Evolutionary conservation across 2,113 vertebrate species (phyloP), one percentile per base, ranked within the genome.

Genomic region (Labeo rohita): DNA sequence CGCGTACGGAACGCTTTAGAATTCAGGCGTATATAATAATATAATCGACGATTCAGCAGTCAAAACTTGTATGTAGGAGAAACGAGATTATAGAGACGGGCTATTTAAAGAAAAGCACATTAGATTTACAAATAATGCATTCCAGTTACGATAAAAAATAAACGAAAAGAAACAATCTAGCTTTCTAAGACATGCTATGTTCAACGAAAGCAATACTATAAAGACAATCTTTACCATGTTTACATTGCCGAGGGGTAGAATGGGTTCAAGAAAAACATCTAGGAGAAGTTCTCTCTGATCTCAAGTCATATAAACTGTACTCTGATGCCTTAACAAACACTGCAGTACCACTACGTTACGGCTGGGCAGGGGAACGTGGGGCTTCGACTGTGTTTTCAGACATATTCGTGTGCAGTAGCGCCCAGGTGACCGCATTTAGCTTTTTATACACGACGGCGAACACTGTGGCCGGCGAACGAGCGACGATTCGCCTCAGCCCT

Each of bases 121-220:
- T 81, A 83, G 87, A 91, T 94, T 93, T 92, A 92, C 90, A 93
- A 93, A 92, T 84, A 90, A 94, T 91, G 93, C 94, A 95, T 95
- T 94, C 93, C 93, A 94, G 92, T 92, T 87, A 87, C 92, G 84
- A 83, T 83, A 61, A 23, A 76, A 85, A 88, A 50, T 87, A 90
- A 87, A 91, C 89, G 92, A 88, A 92, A 90, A 85, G 88, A 75
- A 93, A 93, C 92, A 97, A 95, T 95, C 93, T 95, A 93, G 95
- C 95, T 96, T 95, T 97, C 94, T 95, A 94, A 96, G 94, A 95
- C 93, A 93, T 94, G 93, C 92, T 91, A 90, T 89, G 96, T 96
- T 95, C 95, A 95, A 95, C 94, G 94, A 94, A 96, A 94, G 94
- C 93, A 95, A 95, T 95, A 95, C 93, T 94, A 87, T 93, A 90